Base-by-base conservation (phyloP, 2,113 vertebrate species). In the Petromus typicus region DNA sequence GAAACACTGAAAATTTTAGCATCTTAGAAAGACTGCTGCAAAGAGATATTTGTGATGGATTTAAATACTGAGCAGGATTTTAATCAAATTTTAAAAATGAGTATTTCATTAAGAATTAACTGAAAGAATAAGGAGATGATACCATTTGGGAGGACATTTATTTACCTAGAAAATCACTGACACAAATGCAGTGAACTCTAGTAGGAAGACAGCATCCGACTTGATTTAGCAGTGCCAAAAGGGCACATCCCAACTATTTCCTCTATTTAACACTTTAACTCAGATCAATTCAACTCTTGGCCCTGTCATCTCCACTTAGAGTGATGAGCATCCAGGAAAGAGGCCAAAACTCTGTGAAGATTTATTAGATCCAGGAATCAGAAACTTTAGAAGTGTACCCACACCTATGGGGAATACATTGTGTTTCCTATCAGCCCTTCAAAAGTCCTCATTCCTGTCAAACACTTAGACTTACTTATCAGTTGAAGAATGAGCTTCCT, bases 361-460 rank as follows among this genome's bases (percentile, higher is more conserved):
- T 82, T 94, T 86, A 75, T 78, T 56, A 75, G 32, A 67, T 11
- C 25, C 10, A 4, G 17, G 67, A 87, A 88, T 90, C 92, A 89
- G 43, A 64, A 57, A 86, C 9, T 75, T 48, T 16, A 8, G 8
- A 82, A 27, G 14, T 66, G 4, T 56, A 67, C 51, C 11, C 63
- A 16, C 2, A 48, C 25, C 54, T 93, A 4, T 71, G 51, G 71
- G 37, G 61, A 84, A 82, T n/a, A 81, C 1, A 54, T 54, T 95
- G 75, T 71, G 27, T 37, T 81, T 4, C n/a, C 90, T 51, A 91
- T 48, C 16, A 59, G 59, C 27, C 45, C 27, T 86, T 84, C 0
- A 64, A n/a, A 67, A 54, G 18, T 51, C 34, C 22, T 76, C 73
- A 84, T n/a, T 79, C 22, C 51, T 59, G 1, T 51, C 45, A 56